Evolutionary conservation across 2,113 vertebrate species (phyloP), one percentile per base, ranked within the genome.

Genomic region (Indicator indicator): DNA sequence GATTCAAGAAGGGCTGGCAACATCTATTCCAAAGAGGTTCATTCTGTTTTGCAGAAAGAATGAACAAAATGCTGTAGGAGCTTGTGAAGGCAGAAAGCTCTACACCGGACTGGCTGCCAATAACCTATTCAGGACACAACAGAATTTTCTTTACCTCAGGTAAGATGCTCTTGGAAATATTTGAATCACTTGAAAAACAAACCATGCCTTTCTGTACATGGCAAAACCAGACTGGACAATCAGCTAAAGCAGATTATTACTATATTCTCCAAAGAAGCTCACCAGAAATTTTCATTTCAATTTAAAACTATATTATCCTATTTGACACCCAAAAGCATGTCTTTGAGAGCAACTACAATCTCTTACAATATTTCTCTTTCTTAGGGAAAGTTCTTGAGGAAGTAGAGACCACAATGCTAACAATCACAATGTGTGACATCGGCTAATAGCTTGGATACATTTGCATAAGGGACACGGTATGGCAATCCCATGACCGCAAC

Each of bases 1-100:
- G 11, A 83, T 77, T 95, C 72, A 88, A 86, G 60, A 94, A 83
- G 32, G 24, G 56, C 32, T 93, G 90, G 79, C 72, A 91, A 80
- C 4, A 10, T 68, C 60, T 89, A 28, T 91, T 94, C 90, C 73
- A n/a, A 86, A 79, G 68, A 88, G 64, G 26, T 93, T 80, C 44
- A 86, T 88, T 59, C 17, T 74, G 28, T 74, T 94, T 80, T 86
- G 72, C 60, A 83, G 71, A 38, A 86, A 86, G 42, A 88, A 86
- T 86, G 72, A 95, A 86, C 55, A 95, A 93, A 89, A 90, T 83
- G 38, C 26, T 67, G 52, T 6, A 80, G 46, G 17, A 86, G n/a
- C 24, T 73, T 50, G n/a, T 54, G 26, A 11, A 85, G 32, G 68
- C 64, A 93, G 65, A 86, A 86, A 80, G 13, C 36, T 82, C 42